These are phyloP conservation scores for Micrastur ruficollis DNA, from an alignment of 2,797 vertebrate genomes.

Conservation along the genomic window DNA sequence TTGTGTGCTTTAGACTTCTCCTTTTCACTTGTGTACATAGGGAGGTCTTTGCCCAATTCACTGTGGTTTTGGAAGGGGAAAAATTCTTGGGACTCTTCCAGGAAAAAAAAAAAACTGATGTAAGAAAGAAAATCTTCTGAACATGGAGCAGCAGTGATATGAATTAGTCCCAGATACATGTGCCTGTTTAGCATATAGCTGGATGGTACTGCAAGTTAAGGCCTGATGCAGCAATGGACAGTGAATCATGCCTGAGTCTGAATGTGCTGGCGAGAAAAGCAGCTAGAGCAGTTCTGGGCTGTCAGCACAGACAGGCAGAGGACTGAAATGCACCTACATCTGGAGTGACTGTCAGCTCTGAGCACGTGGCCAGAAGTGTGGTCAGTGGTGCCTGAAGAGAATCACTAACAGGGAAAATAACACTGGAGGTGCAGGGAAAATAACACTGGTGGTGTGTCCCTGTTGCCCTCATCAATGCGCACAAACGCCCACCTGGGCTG, in stretches of 20 bases:
- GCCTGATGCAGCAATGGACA: background rate
- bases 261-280: background rate
- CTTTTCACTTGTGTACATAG: background rate
- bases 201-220: background rate
- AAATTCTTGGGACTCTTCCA: background rate
- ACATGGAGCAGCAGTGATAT: background rate
- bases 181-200: background rate
- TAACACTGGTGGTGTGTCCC: background rate
- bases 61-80: background rate
- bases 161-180: background rate
- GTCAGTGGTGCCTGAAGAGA: background rate
- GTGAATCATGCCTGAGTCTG: background rate
- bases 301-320: background rate
- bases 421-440: background rate
- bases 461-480: fast-evolving
- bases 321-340: background rate
- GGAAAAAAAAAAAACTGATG: background rate
- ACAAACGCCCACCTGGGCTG: background rate
- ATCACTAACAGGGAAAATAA: background rate
- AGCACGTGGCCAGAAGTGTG: background rate
- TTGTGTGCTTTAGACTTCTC: background rate
- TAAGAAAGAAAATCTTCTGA: background rate
- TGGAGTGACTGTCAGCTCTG: background rate
- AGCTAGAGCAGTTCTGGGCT: background rate
- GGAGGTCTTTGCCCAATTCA: background rate